A percentile compares a stretch with the other conserved stretches of the same genome.
Evolutionary conservation across 1,140 invertebrate species (phyloP).

Genomic region (Bombus pyrosoma): DNA sequence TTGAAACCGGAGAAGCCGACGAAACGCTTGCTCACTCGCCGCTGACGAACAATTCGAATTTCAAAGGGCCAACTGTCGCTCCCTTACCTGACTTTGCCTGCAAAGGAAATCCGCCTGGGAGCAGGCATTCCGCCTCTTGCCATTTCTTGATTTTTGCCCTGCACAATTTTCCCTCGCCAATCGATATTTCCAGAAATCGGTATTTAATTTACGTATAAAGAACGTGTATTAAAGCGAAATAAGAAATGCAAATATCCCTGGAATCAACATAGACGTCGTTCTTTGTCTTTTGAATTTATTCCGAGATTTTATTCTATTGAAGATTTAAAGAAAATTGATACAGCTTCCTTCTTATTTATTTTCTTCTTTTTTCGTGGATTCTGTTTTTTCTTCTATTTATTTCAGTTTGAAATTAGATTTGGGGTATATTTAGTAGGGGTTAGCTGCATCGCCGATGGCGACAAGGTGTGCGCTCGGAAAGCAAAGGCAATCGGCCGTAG

Average conservation of each 20-base stretch:
- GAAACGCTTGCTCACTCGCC: slow-evolving; percentile 79
- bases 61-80: slow-evolving; percentile 75
- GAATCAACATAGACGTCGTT: neutral
- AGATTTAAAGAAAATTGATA: neutral
- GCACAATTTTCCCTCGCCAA: neutral
- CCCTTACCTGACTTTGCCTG: slow-evolving; percentile 63
- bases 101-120: slow-evolving; percentile 67
- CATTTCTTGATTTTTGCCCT: slow-evolving; percentile 33
- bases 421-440: neutral
- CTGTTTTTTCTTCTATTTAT: neutral
- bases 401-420: neutral
- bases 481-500: slow-evolving; percentile 70
- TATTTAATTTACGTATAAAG: neutral
- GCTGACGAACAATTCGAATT: slow-evolving; percentile 78
- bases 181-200: neutral
- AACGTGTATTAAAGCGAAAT: neutral
- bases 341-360: neutral
- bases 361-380: neutral
- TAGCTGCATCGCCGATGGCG: slow-evolving; percentile 44
- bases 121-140: neutral
- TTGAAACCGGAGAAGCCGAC: slow-evolving; percentile 81
- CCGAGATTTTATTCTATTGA: neutral
- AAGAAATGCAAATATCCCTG: neutral
- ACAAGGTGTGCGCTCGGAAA: slow-evolving; percentile 53
- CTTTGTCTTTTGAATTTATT: neutral